Evolutionary conservation across 2,888 invertebrate species (phyloP), one percentile per base, ranked within the genome.

Genomic region (Ischnus inquisitorius): DNA sequence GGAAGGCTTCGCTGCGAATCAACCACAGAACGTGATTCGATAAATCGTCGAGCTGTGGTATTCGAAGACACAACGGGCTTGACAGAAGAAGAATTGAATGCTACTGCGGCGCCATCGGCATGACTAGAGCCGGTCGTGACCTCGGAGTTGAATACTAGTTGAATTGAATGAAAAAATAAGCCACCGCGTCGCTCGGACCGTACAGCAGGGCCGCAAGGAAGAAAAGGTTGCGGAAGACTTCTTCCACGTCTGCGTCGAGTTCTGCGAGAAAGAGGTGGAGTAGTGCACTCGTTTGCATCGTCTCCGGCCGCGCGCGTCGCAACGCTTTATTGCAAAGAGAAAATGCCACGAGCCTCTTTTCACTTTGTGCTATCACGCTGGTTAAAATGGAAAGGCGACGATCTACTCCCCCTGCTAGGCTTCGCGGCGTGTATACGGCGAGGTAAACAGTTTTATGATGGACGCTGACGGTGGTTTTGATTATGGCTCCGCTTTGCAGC

Each of bases 401-500:
- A 72, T 76, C 51, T 48, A 62, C 51, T 43, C 14, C 64, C 54
- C 51, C 28, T 10, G 25, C 72, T 25, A 19, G 43, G 8, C 28
- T 25, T 43, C 41, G 19, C 16, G 28, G 41, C 39, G 16, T 54
- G 19, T 28, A 41, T 41, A 76, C 46, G 60, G 28, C 12, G 57
- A 34, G 64, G 75, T 82, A 82, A 84, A 82, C 65, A 74, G 51
- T 75, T 79, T 82, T 79, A 54, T 57, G 69, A 57, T 64, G 48
- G 54, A 71, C 57, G 46, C 25, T 74, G 57, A 65, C 69, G 57
- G 41, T 74, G 79, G 75, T 82, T 79, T 76, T 82, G 76, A 82
- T 82, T 76, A 79, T 83, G 54, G 69, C 54, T 60, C 46, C 54
- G 60, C 51, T 57, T 64, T 65, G 43, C 67, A 25, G 46, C 43